Percentiles rank a stretch among this genome's conserved stretches.
Evolutionary conservation across 2,113 vertebrate genomes (phyloP).

Genomic region (Corvus cornix): DNA sequence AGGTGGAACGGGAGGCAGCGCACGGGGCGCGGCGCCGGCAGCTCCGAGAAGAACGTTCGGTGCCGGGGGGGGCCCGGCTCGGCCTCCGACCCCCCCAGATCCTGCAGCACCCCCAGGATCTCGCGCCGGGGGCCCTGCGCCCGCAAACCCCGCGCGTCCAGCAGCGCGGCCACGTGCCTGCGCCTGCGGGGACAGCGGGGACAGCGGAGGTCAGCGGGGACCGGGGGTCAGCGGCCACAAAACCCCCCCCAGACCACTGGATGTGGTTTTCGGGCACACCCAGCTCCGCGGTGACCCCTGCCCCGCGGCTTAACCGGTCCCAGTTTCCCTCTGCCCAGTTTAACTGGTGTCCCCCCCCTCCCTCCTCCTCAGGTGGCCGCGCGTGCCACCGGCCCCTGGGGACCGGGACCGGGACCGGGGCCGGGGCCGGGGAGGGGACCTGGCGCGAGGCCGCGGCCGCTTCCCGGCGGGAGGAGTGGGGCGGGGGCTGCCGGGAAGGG

Average conservation of each 20-base stretch:
- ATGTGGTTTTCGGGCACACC: background rate
- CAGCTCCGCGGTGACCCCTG: background rate
- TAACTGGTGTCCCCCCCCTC: background rate
- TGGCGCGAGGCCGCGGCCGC: background rate
- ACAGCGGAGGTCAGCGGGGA: background rate
- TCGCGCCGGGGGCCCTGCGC: conserved; percentile 77
- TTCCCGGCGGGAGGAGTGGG: background rate
- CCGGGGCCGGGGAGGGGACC: background rate
- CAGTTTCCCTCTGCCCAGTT: background rate
- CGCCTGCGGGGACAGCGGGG: conserved; percentile 77
- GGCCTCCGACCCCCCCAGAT: conserved; percentile 69
- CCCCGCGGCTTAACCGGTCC: background rate
- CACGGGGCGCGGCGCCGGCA: conserved; percentile 78
- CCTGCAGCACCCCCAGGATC: conserved; percentile 84
- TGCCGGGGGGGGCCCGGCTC: conserved; percentile 43
- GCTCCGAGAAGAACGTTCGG: conserved; percentile 81
- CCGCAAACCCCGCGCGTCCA: conserved; percentile 84
- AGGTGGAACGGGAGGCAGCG: conserved; percentile 79
- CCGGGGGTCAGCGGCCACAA: background rate
- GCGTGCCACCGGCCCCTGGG: background rate
- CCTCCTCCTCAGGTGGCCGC: background rate
- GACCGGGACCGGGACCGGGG: background rate
- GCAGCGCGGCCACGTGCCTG: conserved; percentile 84
- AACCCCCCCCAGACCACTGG: background rate
- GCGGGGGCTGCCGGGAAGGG: background rate